phyloP scores from a whole-genome alignment of 1,140 invertebrate species.

The Drosophila triauraria region DNA sequence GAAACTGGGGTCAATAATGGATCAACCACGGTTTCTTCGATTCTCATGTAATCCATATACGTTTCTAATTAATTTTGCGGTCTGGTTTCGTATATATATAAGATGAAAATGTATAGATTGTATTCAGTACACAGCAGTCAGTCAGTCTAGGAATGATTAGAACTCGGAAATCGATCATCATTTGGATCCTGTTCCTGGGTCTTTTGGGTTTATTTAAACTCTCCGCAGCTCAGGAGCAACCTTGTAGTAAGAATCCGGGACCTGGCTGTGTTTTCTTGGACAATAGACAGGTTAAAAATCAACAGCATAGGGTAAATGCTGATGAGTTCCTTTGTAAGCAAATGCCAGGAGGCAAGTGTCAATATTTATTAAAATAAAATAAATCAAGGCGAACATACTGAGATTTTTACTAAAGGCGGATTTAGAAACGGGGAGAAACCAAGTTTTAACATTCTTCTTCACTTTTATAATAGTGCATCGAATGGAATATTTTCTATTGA shows the following conservation, averaged over 20 bases:
- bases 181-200: background rate
- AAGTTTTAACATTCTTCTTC: background rate
- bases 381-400: background rate
- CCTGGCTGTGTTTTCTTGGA: background rate
- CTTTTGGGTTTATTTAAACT: background rate
- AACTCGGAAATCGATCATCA: background rate
- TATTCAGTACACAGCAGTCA: background rate
- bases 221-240: background rate
- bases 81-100: background rate
- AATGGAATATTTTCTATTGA: background rate
- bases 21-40: background rate
- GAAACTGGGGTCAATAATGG: background rate
- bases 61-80: background rate
- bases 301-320: background rate
- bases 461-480: background rate
- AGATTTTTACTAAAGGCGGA: background rate
- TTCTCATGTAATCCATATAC: background rate
- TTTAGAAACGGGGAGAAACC: too few species aligned
- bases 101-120: background rate
- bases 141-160: background rate
- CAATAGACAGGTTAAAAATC: background rate
- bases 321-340: background rate
- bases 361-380: background rate
- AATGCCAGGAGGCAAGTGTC: background rate
- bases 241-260: conserved; percentile 1